Percentiles rank a stretch among this genome's conserved stretches.
Evolutionary conservation across 2,113 vertebrate genomes (phyloP).

Genomic region (Lagopus muta): DNA sequence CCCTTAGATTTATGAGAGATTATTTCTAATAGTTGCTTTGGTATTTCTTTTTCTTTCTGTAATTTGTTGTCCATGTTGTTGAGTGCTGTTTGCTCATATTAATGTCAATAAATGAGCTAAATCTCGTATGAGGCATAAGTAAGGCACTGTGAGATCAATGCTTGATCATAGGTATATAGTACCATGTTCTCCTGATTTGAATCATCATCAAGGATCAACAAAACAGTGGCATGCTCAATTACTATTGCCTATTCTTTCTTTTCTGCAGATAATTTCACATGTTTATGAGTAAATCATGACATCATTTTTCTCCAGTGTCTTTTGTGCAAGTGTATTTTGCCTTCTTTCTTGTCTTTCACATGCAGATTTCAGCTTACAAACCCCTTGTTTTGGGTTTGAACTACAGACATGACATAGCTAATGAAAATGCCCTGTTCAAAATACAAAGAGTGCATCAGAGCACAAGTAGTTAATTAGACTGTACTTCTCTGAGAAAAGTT

Average conservation of each 20-base stretch:
- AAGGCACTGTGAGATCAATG: background rate
- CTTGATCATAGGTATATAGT: background rate
- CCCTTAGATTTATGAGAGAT: background rate
- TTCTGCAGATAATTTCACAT: background rate
- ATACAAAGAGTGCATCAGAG: background rate
- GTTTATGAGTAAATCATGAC: background rate
- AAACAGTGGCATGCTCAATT: background rate
- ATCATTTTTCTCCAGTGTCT: background rate
- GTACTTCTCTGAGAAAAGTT: background rate
- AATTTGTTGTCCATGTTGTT: background rate
- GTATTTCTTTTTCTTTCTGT: background rate
- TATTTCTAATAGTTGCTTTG: background rate
- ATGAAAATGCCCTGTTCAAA: background rate
- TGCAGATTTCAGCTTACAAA: background rate
- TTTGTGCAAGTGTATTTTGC: background rate
- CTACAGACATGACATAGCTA: background rate
- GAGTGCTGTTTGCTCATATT: background rate
- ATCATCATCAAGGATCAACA: background rate
- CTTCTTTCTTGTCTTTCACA: background rate
- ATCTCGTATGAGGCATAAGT: background rate
- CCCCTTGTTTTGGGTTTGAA: background rate
- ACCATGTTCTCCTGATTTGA: background rate
- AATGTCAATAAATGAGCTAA: background rate
- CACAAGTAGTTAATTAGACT: background rate
- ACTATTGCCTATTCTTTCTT: background rate